phyloP scores from a whole-genome alignment of 2,888 invertebrate genomes.

The Heteromyza rotundicornis region DNA sequence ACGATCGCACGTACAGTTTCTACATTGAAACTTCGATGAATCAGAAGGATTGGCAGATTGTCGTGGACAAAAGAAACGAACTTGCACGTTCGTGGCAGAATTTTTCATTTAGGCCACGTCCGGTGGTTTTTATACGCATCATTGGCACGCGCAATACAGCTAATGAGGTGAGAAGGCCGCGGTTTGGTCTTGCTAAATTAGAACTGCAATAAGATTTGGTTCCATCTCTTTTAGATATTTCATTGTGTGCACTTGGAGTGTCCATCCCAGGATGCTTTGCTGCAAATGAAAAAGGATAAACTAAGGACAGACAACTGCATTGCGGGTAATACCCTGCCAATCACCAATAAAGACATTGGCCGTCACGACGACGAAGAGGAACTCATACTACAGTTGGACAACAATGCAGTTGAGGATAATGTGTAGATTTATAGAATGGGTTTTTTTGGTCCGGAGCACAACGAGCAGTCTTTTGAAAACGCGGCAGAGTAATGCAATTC shows the following conservation, averaged over 20 bases:
- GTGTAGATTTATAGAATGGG: too few species aligned
- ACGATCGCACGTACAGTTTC: slow-evolving; percentile 92
- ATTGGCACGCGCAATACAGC: slow-evolving; percentile 97
- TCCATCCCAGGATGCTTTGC: slow-evolving; percentile 71
- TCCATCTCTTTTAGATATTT: slow-evolving; percentile 74
- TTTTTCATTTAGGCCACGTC: slow-evolving; percentile 80
- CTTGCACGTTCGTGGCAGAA: slow-evolving; percentile 94
- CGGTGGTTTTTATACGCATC: slow-evolving; percentile 92
- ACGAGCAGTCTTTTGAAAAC: too few species aligned
- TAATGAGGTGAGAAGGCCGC: slow-evolving; percentile 76
- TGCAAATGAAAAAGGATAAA: slow-evolving; percentile 42
- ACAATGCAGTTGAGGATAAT: slow-evolving; percentile 23
- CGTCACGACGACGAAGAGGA: not conserved
- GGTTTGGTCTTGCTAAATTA: not conserved
- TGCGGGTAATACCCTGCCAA: not conserved
- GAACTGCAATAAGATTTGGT: slow-evolving; percentile 1
- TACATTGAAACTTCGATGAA: slow-evolving; percentile 95
- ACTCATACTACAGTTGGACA: slow-evolving; percentile 25
- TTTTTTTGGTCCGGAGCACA: too few species aligned
- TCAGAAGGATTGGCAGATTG: slow-evolving; percentile 89
- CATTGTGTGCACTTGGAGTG: slow-evolving; percentile 98
- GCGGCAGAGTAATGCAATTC: too few species aligned
- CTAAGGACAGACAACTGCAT: slow-evolving; percentile 7
- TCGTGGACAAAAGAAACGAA: slow-evolving; percentile 86
- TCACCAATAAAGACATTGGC: not conserved